Conservation (phyloP, 2,888 invertebrate species). For the Agrilus biguttatus region DNA sequence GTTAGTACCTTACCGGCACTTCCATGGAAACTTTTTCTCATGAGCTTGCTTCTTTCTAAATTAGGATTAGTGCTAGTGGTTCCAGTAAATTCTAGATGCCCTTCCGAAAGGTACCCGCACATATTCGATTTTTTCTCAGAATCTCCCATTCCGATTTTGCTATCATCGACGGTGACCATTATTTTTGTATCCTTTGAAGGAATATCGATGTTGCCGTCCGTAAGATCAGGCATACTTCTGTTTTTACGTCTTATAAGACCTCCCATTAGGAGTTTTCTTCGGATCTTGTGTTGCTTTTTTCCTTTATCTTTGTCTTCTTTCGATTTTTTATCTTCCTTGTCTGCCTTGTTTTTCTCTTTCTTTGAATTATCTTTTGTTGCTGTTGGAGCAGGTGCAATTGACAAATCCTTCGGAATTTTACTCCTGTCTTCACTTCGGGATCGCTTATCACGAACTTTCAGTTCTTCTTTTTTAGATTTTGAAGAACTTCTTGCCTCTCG, state of each 20-base stretch:
- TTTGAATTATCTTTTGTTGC: constrained; percentile 34
- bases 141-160: constrained; percentile 51
- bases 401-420: constrained; percentile 56
- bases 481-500: constrained; percentile 54
- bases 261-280: constrained; percentile 77
- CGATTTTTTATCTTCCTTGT: constrained; percentile 45
- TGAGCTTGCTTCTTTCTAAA: constrained; percentile 70
- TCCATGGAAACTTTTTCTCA: constrained; percentile 81
- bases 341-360: constrained; percentile 40
- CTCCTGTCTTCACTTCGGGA: constrained; percentile 78
- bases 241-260: constrained; percentile 79
- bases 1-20: constrained; percentile 70
- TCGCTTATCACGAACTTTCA: constrained; percentile 58
- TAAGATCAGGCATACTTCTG: constrained; percentile 81
- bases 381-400: constrained; percentile 41
- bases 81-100: constrained; percentile 64
- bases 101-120: constrained; percentile 77
- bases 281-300: constrained; percentile 82
- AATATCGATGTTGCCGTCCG: constrained; percentile 48
- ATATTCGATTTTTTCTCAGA: constrained; percentile 42
- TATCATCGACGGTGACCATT: constrained; percentile 56
- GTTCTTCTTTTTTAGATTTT: constrained; percentile 51
- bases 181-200: constrained; percentile 27
- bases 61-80: constrained; percentile 56
- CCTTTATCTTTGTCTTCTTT: constrained; percentile 47